Percentiles rank a stretch among this genome's conserved stretches.
Conservation (phyloP, 2,113 vertebrate genomes). For the Malurus melanocephalus region DNA sequence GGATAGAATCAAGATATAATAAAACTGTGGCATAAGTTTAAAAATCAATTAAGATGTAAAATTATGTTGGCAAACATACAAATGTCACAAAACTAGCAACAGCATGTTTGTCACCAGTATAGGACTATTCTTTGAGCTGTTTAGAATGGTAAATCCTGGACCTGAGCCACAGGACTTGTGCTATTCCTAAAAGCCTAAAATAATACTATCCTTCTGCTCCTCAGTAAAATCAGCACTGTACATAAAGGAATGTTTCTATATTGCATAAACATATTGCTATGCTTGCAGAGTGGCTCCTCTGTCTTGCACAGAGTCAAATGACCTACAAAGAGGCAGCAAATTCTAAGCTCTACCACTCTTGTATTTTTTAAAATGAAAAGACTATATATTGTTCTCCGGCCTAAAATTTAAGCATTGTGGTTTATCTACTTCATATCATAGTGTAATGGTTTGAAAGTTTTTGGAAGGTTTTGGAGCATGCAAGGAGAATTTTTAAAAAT, state of each 20-base stretch:
- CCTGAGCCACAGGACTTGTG: neutral
- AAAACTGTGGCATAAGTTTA: neutral
- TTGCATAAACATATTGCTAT: slow-evolving; percentile 29
- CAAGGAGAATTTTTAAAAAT: neutral
- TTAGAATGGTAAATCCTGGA: neutral
- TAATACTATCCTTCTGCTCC: neutral
- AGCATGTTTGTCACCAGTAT: neutral
- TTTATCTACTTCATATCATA: neutral
- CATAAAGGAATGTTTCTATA: slow-evolving; percentile 20
- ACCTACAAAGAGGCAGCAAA: neutral
- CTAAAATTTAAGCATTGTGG: neutral
- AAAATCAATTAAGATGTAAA: neutral
- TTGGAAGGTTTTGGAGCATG: slow-evolving; percentile 1
- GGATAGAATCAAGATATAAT: neutral
- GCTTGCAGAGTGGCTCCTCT: neutral
- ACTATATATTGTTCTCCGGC: neutral
- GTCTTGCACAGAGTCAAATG: neutral
- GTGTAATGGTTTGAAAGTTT: neutral
- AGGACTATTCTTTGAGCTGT: neutral
- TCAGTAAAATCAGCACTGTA: neutral
- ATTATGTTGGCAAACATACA: neutral
- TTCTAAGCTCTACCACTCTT: neutral
- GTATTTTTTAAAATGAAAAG: neutral
- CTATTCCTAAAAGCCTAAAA: neutral
- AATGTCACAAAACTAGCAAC: neutral